Base-by-base conservation (phyloP, 2,113 vertebrate species). In the Eclectus roratus region DNA sequence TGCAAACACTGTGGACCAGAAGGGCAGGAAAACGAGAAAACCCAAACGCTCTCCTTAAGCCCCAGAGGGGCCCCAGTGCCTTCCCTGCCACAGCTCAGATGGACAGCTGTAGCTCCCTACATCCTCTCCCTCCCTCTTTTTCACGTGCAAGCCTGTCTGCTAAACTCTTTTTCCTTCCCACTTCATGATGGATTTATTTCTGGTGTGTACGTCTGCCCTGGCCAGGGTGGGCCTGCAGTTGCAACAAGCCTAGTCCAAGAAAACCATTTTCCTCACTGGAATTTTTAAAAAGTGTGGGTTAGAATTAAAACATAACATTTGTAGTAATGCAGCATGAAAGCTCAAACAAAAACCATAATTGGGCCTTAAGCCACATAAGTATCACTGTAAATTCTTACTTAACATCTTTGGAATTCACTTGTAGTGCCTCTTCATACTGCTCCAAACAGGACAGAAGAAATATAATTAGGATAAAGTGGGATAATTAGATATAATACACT, bases 361-460 rank as follows among this genome's bases (percentile, higher is more conserved):
- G 37, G 29, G 14, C 39, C 41, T 85, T 88, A 72, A 89, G n/a
- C 35, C 28, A 20, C 7, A 0, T 39, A 83, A 92, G 13, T 58
- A 63, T 77, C 66, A 28, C 31, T 63, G 23, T 66, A 70, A 66
- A 79, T 77, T 94, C 74, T 91, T 87, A 61, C 73, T 87, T 85
- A 89, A 85, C 0, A 0, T 66, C n/a, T 91, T 77, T 91, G 87
- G 74, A 96, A 94, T 94, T 71, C 17, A 83, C 31, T 80, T 76
- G 8, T 70, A 55, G 37, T 83, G 58, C 41, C 50, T 91, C 78
- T 89, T 79, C 76, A 52, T 85, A 9, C 52, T 69, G 41, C 33
- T 90, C 63, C 58, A 63, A 95, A 56, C 43, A 88, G 37, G 31
- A 69, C 50, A 88, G 60, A 94, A 89, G 83, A 89, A 82, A 91